Evolutionary conservation across 1,140 invertebrate species (phyloP), one percentile per base, ranked within the genome.

Genomic region (Araneus ventricosus): DNA sequence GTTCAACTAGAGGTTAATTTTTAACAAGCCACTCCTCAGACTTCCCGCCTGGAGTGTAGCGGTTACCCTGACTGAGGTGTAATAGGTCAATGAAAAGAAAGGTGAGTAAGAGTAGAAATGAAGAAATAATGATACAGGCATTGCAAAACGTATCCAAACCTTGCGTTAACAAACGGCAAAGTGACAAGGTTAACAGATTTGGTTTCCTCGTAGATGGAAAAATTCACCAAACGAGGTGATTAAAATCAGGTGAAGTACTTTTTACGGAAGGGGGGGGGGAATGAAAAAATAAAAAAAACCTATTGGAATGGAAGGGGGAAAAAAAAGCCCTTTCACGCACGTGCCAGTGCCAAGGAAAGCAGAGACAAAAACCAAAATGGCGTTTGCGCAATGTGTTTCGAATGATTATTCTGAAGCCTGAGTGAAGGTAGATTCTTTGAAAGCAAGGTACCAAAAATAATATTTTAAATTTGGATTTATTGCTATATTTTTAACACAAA

Each of bases 41-140:
- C 34, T 34, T 34, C 17, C 17, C 30, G 30, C 30, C 67, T 30
- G 30, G 17, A 17, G 67, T 75, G 30, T 75, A 34, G 67, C 67
- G 3, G 67, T 34, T 75, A 34, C 67, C 67, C 30, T 75, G 27
- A 37, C 67, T 75, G 67, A 75, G 30, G 67, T 75, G 67, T 34
- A 75, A 75, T 17, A 34, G 67, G 67, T 75, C 67, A 75, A 75
- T 75, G 67, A 75, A 75, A 61, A 75, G 14, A 75, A 75, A 30
- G 67, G 2, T 30, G 30, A 27, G 67, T 75, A 30, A 75, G 14
- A 30, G 27, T 20, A 30, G 27, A 75, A 75, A 75, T 75, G 67
- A 75, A 75, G 30, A 30, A 75, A 75, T 75, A 75, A 75, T 75
- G 67, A 75, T 75, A 30, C 67, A 30, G 2, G 67, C 27, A 75